Base-by-base conservation (phyloP, 2,797 vertebrate species). In the Melanotaenia trifasciata region DNA sequence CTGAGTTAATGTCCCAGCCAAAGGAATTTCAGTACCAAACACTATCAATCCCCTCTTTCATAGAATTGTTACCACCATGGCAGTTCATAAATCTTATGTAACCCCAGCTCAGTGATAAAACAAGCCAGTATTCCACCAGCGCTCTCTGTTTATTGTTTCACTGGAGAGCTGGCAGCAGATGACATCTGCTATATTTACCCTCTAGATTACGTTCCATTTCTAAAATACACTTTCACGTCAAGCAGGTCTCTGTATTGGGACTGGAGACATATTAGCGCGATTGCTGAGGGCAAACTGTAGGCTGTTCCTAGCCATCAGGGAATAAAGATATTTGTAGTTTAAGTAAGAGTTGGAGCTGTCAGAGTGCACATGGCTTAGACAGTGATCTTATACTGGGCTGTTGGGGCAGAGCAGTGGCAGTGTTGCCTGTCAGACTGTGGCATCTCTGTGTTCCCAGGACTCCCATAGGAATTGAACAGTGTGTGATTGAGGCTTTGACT, bases 41-140 rank as follows among this genome's bases (percentile, higher is more conserved):
- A 26, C 84, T 80, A 93, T 93, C 90, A 93, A 90, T 91, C 88
- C 87, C 79, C 63, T 70, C 74, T 56, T 70, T 79, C 78, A 74
- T 80, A 67, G 84, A 89, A 90, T 84, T 85, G 86, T 85, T 90
- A 84, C 83, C 62, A 1, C 76, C 71, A 9, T 79, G 88, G 84
- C 81, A 81, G 85, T 90, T 84, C 89, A 91, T 91, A 93, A 92
- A 93, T 93, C 88, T 84, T 80, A 85, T 63, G 81, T 86, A 90
- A 90, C 89, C 81, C 82, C 78, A 71, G 81, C 82, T 86, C 90
- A 84, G 85, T 85, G 22, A 84, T 83, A 91, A 67, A 90, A 86
- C 76, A 79, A 86, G 78, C 84, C 78, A 10, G 72, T 84, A 81
- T 81, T 87, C 78, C 61, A n/a, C 56, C 64, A 71, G 53, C 33